Base-by-base conservation (phyloP, 2,113 vertebrate species). In the Onychostoma macrolepis region DNA sequence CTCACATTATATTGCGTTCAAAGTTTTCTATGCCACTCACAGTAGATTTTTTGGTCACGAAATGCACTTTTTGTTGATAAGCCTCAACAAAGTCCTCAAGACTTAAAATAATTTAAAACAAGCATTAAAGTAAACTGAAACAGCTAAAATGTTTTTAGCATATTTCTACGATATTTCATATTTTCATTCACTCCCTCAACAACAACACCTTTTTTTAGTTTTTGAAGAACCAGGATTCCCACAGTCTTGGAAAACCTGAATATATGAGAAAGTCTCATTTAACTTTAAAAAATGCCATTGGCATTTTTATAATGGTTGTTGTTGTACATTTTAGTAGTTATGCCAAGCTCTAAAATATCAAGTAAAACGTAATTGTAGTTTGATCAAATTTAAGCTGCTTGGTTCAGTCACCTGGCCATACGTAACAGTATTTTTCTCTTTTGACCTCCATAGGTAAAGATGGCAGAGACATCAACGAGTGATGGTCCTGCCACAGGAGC, bases 391-490 rank as follows among this genome's bases (percentile, higher is more conserved):
- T 53, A 30, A 53, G 26, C 2, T 9, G 3, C 43, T 77, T 77
- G 17, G 0, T 53, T 78, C 28, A 21, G 48, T 5, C 17, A 58
- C 33, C 50, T 58, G 2, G 1, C 50, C 21, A 24, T 79, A 30
- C 53, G 26, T 76, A 13, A 79, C 21, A 56, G 43, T 76, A n/a
- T n/a, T 56, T 41, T 28, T 41, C 50, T 87, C 12, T 33, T 77
- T 19, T 82, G 10, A n/a, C 5, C 4, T 87, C 7, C 28, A 56
- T 36, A 41, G 36, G 72, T 87, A 79, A 92, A 91, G 89, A 96
- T 96, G 95, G 94, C 94, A 72, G 95, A 96, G 89, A 95, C 94
- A 86, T 94, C 95, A 86, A 93, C 90, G 24, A 91, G 91, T 81
- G 94, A 96, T 92, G 94, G 92, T 84, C 92, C 94, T 86, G 91